phyloP scores from a whole-genome alignment of 2,888 invertebrate species.

The Sminthurides aquaticus region DNA sequence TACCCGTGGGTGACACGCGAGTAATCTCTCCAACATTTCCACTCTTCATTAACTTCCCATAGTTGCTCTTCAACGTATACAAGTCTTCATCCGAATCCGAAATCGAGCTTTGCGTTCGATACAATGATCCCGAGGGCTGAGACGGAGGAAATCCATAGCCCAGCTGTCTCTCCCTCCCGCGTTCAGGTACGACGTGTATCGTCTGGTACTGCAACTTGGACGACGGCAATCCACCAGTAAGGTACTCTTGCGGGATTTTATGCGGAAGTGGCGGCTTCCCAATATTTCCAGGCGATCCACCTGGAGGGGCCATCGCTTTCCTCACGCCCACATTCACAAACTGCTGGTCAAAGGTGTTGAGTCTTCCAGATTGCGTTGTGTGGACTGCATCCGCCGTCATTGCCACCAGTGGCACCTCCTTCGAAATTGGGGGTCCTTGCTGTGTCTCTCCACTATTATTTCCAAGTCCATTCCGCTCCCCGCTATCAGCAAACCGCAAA shows the following conservation, averaged over 20 bases:
- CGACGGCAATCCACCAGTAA: constrained; percentile 1
- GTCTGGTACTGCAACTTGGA: constrained; percentile 27
- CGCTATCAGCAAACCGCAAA: constrained; percentile 20
- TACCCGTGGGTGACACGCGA: constrained; percentile 1
- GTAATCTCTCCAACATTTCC: background rate
- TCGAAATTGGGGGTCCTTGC: background rate
- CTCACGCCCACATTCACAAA: constrained; percentile 7
- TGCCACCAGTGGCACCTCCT: background rate
- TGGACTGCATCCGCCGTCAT: constrained; percentile 11
- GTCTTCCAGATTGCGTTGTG: background rate
- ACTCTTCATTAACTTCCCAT: background rate
- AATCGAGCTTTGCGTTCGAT: constrained; percentile 14
- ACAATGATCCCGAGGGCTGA: background rate
- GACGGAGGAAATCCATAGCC: background rate
- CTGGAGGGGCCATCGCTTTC: background rate
- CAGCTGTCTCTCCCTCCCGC: background rate
- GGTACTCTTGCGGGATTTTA: constrained; percentile 22
- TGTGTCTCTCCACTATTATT: background rate
- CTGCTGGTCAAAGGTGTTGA: constrained; percentile 10
- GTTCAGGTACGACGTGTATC: constrained; percentile 26
- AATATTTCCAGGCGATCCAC: background rate
- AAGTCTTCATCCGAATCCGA: constrained; percentile 25
- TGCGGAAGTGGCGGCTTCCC: constrained; percentile 11
- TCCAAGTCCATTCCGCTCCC: constrained; percentile 6
- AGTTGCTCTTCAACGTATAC: constrained; percentile 5